Evolutionary conservation across 2,797 vertebrate species (phyloP), one percentile per base, ranked within the genome.

Genomic region (Arrhamphus sclerolepis): DNA sequence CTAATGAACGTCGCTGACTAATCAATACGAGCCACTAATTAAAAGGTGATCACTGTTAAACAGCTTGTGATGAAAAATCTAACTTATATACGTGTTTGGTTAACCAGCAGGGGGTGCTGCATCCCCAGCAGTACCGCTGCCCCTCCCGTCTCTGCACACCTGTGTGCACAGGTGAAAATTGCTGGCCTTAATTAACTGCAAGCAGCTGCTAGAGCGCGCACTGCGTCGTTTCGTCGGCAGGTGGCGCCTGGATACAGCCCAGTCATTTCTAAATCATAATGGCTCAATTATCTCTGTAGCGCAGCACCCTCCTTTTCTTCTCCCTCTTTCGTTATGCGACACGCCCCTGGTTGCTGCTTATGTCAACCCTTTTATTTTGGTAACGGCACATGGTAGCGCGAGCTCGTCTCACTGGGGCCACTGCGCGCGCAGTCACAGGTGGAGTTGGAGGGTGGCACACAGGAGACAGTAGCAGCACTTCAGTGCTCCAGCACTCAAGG

Each of bases 311-410:
- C 26, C 47, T 20, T 20, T 26, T 56, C 56, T 53, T 48, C 43
- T 17, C 4, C 66, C 40, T 21, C 47, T 55, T 46, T 62, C 21
- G 38, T 10, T 18, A 22, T 5, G 38, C 19, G 86, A 78, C 89
- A 70, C 89, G 83, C 92, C 86, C 82, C 76, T 42, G 21, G 29
- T 28, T 43, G 59, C 48, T 62, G 75, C 61, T 52, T 46, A 52
- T 62, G 85, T 83, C 80, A 69, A 24, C 51, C 62, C 70, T 69
- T 87, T 88, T 91, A 90, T 92, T 93, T 90, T 92, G 88, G 85
- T 89, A 46, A 72, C 62, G 75, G 85, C 91, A 90, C 91, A 89
- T 92, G 92, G 89, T 82, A 78, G 4, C 24, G 48, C 31, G 64
- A 81, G 66, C 76, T 70, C 60, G 38, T 66, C 66, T 54, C 43